A percentile compares a stretch with the other conserved stretches of the same genome.
Evolutionary conservation across 1,140 invertebrate genomes (phyloP).

Genomic region (Camponotus floridanus): DNA sequence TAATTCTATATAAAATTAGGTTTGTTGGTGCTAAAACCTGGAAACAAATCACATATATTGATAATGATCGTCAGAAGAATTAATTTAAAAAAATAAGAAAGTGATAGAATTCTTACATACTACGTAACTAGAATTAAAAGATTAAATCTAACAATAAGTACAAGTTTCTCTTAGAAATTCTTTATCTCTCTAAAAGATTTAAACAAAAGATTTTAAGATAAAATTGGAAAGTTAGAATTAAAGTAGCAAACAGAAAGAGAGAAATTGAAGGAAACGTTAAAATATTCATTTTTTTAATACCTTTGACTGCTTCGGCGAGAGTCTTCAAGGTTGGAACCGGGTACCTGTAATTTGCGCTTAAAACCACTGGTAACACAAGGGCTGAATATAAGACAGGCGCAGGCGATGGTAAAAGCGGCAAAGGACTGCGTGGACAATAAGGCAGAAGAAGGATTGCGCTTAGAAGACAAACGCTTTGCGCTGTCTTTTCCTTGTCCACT

Average conservation of each 20-base stretch:
- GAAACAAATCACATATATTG: background rate
- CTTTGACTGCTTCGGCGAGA: conserved; percentile 82
- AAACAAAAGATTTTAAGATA: background rate
- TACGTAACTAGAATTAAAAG: no score
- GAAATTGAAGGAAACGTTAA: background rate
- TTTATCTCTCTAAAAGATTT: background rate
- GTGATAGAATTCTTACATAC: no score
- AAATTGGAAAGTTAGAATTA: background rate
- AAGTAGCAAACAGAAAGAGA: background rate
- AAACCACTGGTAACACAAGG: conserved; percentile 88
- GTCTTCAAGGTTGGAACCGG: conserved; percentile 86
- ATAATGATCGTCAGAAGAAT: background rate
- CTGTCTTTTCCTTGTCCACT: conserved; percentile 89
- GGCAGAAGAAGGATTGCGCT: conserved; percentile 88
- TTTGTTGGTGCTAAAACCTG: background rate
- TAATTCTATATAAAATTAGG: background rate
- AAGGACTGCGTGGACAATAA: conserved; percentile 87
- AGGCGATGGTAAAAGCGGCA: conserved; percentile 87
- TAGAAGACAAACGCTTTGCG: conserved; percentile 89
- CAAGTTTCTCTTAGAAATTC: no score
- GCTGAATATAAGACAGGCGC: conserved; percentile 88
- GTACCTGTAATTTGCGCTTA: conserved; percentile 89
- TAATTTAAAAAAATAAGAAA: background rate
- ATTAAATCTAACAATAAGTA: no score
- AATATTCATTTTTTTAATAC: conserved; percentile 73